Percentiles rank a stretch among this genome's conserved stretches.
phyloP scores from a whole-genome alignment of 2,797 vertebrate species.

The Labroides dimidiatus region DNA sequence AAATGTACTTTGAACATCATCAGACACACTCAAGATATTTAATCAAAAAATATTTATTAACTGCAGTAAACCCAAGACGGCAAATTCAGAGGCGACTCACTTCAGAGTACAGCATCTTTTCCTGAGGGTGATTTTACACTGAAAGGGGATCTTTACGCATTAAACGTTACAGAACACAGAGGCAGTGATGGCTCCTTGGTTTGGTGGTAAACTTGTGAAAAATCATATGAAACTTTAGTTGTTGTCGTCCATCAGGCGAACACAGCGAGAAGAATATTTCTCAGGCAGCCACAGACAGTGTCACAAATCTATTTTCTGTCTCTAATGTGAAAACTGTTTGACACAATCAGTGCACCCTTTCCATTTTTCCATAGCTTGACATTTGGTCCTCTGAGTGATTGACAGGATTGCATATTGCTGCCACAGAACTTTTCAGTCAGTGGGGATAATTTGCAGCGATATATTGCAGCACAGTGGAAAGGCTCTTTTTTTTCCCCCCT shows the following conservation, averaged over 20 bases:
- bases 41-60: neutral
- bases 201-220: conserved; percentile 10
- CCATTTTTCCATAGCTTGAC: conserved; percentile 48
- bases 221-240: conserved; percentile 22
- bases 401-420: conserved; percentile 62
- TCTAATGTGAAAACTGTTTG: conserved; percentile 61
- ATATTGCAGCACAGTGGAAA: conserved; percentile 32
- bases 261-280: conserved; percentile 29
- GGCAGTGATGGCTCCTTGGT: neutral
- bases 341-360: conserved; percentile 64
- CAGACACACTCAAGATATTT: neutral
- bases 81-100: neutral
- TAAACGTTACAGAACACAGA: neutral
- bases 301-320: conserved; percentile 55
- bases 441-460: conserved; percentile 55
- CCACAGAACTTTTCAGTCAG: conserved; percentile 49
- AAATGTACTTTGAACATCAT: neutral
- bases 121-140: too few relatives aligned
- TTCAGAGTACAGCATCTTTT: too few relatives aligned
- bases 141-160: too few relatives aligned
- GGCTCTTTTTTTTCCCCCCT: conserved; percentile 4
- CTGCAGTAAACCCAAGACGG: neutral
- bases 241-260: conserved; percentile 6
- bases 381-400: conserved; percentile 66
- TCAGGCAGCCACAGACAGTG: conserved; percentile 29